Evolutionary conservation across 1,140 invertebrate genomes (phyloP).

Genomic region (Eriocheir sinensis): DNA sequence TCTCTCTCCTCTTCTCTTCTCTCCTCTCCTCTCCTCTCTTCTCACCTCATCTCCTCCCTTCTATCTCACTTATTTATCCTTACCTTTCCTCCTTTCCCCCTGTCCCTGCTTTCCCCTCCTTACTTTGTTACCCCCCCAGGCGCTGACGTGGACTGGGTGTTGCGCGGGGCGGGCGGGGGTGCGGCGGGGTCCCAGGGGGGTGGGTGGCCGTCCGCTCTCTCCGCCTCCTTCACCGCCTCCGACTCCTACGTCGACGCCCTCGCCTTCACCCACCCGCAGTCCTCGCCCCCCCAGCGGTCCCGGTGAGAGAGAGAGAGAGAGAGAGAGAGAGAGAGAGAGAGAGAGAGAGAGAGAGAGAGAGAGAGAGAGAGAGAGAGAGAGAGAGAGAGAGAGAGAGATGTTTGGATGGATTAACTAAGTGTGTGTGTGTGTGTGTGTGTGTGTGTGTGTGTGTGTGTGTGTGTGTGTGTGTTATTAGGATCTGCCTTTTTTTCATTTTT

Average conservation of each 20-base stretch:
- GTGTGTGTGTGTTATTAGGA: too few species aligned
- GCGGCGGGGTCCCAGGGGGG: neutral
- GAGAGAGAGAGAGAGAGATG: too few species aligned
- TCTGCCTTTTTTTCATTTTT: too few species aligned
- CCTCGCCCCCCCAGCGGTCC: slow-evolving; percentile 39
- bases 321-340: slow-evolving; percentile 40
- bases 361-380: neutral
- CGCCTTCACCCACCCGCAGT: slow-evolving; percentile 62
- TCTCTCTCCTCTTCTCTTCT: neutral
- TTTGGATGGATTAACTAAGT: too few species aligned
- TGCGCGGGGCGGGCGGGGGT: slow-evolving; percentile 47
- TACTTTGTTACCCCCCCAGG: neutral
- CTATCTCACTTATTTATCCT: neutral
- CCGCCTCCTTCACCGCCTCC: slow-evolving; percentile 68
- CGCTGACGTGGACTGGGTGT: slow-evolving; percentile 70
- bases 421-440: too few species aligned
- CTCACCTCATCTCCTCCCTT: too few species aligned
- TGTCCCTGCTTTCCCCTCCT: neutral
- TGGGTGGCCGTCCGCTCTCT: slow-evolving; percentile 35
- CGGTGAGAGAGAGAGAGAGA: slow-evolving; percentile 56
- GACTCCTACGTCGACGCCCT: slow-evolving; percentile 68
- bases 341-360: slow-evolving; percentile 40
- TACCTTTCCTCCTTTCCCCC: neutral
- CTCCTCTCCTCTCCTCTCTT: too few species aligned
- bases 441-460: too few species aligned